Base-by-base conservation (phyloP, 2,888 invertebrate genomes). In the Chrysodeixis includens region DNA sequence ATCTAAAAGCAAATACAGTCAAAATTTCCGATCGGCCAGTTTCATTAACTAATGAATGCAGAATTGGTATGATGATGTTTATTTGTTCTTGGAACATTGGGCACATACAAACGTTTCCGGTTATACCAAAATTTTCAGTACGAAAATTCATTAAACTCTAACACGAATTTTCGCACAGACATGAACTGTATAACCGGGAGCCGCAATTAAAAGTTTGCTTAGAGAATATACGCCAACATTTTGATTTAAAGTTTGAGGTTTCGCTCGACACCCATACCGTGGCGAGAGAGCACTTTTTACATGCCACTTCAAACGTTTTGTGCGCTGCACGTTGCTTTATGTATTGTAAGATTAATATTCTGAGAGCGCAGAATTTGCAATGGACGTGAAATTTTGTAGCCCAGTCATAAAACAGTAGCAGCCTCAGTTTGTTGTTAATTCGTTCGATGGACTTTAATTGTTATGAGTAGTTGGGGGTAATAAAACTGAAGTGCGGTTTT, bases 181-280 rank as follows among this genome's bases (percentile, higher is more conserved):
- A 86, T 87, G 85, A 87, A 89, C 89, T 89, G 88, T 91, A 89
- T 90, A 90, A 89, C 90, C 82, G 89, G 86, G 81, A 82, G 83
- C 90, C 91, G 92, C 93, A 94, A 94, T 94, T 93, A 94, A 94
- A 94, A 93, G 92, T 94, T 93, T 86, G 83, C 84, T 86, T 83
- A 82, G 88, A 86, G 89, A 86, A 90, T 91, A 91, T 90, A 89
- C 87, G 89, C 87, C 83, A 90, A 91, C 89, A 89, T 92, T 93
- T 91, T 92, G 92, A 93, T 93, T 92, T 91, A 92, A 91, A 93
- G 90, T 93, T 93, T 81, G 88, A 81, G 88, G 88, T 86, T 87
- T 74, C 79, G 79, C 72, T 83, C 83, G 82, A 84, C 88, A 84
- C 86, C 83, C 83, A 79, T 72, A 71, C 70, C 35, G 63, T 54